phyloP scores from a whole-genome alignment of 2,797 vertebrate genomes.

The Lagocephalus sceleratus region DNA sequence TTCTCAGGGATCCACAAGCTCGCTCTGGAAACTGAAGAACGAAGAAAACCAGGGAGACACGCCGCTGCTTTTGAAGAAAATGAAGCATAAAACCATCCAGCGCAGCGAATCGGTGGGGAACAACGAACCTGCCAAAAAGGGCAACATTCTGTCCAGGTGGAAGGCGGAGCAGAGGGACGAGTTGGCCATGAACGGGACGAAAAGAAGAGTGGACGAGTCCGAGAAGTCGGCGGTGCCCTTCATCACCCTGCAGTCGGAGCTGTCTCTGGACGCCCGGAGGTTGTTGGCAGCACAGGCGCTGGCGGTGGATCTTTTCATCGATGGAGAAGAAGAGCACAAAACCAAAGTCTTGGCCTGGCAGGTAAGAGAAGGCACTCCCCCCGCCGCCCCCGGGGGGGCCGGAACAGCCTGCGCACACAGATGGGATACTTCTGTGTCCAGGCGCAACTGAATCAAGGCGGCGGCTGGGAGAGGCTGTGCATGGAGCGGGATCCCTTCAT shows the following conservation, averaged over 20 bases:
- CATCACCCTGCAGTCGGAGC: conserved; percentile 82
- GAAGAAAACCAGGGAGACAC: conserved; percentile 49
- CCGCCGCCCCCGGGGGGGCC: no score
- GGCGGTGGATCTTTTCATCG: conserved; percentile 81
- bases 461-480: conserved; percentile 91
- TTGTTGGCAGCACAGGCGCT: conserved; percentile 88
- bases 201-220: conserved; percentile 52
- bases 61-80: conserved; percentile 61
- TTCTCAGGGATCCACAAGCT: conserved; percentile 62
- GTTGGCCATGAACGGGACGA: conserved; percentile 10
- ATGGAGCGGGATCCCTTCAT: conserved; percentile 89
- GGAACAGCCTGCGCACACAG: not conserved
- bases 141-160: conserved; percentile 48
- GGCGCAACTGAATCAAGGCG: conserved; percentile 88
- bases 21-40: conserved; percentile 81
- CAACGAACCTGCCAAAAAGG: conserved; percentile 24
- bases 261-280: conserved; percentile 81
- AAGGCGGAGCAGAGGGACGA: conserved; percentile 48
- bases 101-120: conserved; percentile 76
- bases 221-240: conserved; percentile 74
- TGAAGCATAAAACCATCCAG: conserved; percentile 67
- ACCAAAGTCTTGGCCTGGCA: conserved; percentile 85
- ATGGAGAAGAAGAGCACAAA: conserved; percentile 77
- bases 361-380: conserved; percentile 63
- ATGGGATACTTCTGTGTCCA: conserved; percentile 54